Evolutionary conservation across 2,797 vertebrate species (phyloP), one percentile per base, ranked within the genome.

Genomic region (Crocidura indochinensis): DNA sequence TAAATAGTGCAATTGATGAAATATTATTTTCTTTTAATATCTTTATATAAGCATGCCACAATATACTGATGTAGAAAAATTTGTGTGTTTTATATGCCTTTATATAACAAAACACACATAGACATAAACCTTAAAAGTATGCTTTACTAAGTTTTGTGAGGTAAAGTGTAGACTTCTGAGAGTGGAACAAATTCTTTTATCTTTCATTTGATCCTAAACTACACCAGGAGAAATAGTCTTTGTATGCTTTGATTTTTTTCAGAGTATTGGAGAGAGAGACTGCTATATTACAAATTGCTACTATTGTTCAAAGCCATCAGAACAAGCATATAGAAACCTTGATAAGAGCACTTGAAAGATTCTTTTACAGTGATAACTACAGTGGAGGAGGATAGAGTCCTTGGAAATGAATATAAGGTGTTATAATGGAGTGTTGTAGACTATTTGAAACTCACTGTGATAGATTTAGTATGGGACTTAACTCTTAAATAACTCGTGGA

Each of bases 201-300:
- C 91, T 97, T 94, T 96, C 7, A 22, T 89, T 95, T 95, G 29
- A 9, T 95, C 91, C 93, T 96, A 94, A 94, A 91, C 62, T 78
- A n/a, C 29, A 94, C 91, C 64, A 92, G 47, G 1, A 95, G 69
- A 96, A 92, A 95, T 89, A 90, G 67, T 77, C 84, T 94, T 72
- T 80, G 71, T 95, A 47, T 90, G 44, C n/a, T 97, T 97, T 95
- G 95, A 95, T 96, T 96, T 96, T 87, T 96, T 38, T 60, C 76
- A 91, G 75, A 90, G 67, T 82, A 82, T 72, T 88, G 90, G 90
- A 94, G 86, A 95, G 80, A 96, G 82, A 95, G 95, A 46, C 82
- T 19, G 69, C 62, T 79, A 60, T 92, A 85, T 95, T 96, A 96
- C 3, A 94, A 74, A 67, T 95, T 80, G 44, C 67, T 71, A 90